phyloP scores from a whole-genome alignment of 2,888 invertebrate species.

The Diabrotica balteata region DNA sequence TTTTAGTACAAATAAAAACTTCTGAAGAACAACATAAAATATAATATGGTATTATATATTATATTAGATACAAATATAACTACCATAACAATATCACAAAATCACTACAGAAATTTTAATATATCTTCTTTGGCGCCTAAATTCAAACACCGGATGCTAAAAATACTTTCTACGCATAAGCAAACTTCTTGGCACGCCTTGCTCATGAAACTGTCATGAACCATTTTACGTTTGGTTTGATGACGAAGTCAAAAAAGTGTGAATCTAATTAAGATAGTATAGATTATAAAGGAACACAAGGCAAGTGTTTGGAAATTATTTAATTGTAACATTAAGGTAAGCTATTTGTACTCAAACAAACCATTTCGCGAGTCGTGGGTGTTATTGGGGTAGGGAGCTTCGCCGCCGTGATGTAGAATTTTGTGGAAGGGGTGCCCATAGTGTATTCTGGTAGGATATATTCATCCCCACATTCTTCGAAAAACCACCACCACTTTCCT shows the following conservation, averaged over 20 bases:
- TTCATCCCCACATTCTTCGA: constrained; percentile 62
- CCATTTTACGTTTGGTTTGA: constrained; percentile 47
- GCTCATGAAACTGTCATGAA: constrained; percentile 50
- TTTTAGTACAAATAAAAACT: too few relatives aligned
- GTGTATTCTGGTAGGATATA: constrained; percentile 61
- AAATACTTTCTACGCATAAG: constrained; percentile 52
- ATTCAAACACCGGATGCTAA: constrained; percentile 41
- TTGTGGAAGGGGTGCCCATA: constrained; percentile 62
- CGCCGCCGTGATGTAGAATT: constrained; percentile 61
- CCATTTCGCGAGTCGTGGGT: constrained; percentile 58
- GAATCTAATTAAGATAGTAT: constrained; percentile 37
- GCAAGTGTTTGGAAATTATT: constrained; percentile 41
- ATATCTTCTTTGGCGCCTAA: constrained; percentile 35
- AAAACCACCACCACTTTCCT: constrained; percentile 59
- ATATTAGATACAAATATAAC: too few relatives aligned
- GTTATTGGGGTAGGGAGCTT: constrained; percentile 62
- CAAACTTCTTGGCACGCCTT: constrained; percentile 47
- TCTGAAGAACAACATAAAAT: too few relatives aligned
- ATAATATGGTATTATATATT: too few relatives aligned
- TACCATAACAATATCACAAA: too few relatives aligned
- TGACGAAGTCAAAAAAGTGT: constrained; percentile 53
- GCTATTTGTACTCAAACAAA: constrained; percentile 51
- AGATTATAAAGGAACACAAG: constrained; percentile 29
- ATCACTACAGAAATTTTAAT: too few relatives aligned
- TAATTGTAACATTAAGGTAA: constrained; percentile 33